Evolutionary conservation across 2,113 vertebrate genomes (phyloP).

Genomic region (Scopus umbretta): DNA sequence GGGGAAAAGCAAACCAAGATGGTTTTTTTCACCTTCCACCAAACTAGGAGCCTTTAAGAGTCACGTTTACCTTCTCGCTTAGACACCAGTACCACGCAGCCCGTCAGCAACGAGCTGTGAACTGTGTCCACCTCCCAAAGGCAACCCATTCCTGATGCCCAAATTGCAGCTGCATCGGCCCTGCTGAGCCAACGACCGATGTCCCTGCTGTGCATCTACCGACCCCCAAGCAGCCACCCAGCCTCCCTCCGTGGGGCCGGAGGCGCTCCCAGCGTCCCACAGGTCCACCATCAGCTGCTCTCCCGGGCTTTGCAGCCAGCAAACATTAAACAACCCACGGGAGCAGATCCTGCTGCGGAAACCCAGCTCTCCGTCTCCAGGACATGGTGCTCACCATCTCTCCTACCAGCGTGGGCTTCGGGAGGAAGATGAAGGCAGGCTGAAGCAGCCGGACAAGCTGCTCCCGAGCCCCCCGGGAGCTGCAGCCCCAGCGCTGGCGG

Average conservation of each 20-base stretch:
- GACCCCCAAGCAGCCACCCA: too few relatives aligned
- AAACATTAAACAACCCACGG: neutral
- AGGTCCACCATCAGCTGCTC: neutral
- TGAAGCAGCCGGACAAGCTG: neutral
- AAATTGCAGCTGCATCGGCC: neutral
- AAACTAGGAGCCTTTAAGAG: neutral
- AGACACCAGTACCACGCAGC: neutral
- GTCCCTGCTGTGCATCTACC: neutral
- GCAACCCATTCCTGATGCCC: neutral
- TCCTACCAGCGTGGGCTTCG: neutral
- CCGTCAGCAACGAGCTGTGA: neutral
- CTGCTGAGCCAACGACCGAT: neutral
- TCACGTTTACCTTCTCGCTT: neutral
- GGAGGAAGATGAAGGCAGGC: neutral
- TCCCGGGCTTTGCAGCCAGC: neutral
- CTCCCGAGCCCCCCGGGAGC: fast-evolving
- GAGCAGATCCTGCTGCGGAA: neutral
- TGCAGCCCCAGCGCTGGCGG: neutral
- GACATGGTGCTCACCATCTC: neutral
- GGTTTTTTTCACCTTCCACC: neutral
- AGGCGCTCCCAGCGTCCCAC: neutral
- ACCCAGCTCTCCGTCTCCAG: neutral
- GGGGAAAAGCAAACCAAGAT: neutral
- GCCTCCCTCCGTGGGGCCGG: fast-evolving
- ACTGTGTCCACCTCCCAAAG: neutral